Conservation (phyloP, 2,113 vertebrate genomes). For the Hemiprocne comata region DNA sequence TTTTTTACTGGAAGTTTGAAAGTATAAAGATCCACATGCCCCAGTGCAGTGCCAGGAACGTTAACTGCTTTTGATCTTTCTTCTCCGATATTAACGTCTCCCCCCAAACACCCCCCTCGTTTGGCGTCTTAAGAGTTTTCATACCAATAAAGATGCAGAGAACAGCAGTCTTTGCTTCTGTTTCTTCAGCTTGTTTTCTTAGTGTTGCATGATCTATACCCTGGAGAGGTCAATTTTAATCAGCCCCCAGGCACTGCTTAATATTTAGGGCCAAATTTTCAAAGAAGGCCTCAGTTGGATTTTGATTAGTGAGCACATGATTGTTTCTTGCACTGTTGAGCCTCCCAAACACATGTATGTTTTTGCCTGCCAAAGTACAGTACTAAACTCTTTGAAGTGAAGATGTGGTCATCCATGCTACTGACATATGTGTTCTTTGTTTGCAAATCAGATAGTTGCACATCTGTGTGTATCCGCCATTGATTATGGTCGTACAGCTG, state of each 20-base stretch:
- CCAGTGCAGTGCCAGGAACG: conserved; percentile 73
- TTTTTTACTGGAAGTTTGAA: conserved; percentile 68
- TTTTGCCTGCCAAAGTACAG: conserved; percentile 57
- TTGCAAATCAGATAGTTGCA: conserved; percentile 29
- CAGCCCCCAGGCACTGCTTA: conserved; percentile 69
- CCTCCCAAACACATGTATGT: conserved; percentile 57
- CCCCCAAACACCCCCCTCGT: conserved; percentile 56
- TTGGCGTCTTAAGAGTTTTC: conserved; percentile 73
- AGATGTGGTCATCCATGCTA: conserved; percentile 3
- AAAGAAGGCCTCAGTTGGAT: conserved; percentile 37
- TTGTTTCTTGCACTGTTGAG: conserved; percentile 27
- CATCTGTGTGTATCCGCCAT: conserved; percentile 37
- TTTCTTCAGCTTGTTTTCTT: conserved; percentile 73
- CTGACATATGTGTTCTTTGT: conserved; percentile 28
- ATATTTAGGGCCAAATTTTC: conserved; percentile 60
- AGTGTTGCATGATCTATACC: conserved; percentile 72
- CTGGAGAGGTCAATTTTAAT: conserved; percentile 74
- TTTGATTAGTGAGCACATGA: conserved; percentile 33
- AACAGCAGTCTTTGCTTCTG: conserved; percentile 70
- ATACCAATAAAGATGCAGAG: conserved; percentile 74
- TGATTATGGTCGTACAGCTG: background rate
- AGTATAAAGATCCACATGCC: conserved; percentile 77
- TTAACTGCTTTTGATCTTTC: conserved; percentile 81
- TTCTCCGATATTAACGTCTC: conserved; percentile 79
- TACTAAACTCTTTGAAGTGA: conserved; percentile 59